Evolutionary conservation across 2,888 invertebrate species (phyloP), one percentile per base, ranked within the genome.

Genomic region (Rhagonycha lutea): DNA sequence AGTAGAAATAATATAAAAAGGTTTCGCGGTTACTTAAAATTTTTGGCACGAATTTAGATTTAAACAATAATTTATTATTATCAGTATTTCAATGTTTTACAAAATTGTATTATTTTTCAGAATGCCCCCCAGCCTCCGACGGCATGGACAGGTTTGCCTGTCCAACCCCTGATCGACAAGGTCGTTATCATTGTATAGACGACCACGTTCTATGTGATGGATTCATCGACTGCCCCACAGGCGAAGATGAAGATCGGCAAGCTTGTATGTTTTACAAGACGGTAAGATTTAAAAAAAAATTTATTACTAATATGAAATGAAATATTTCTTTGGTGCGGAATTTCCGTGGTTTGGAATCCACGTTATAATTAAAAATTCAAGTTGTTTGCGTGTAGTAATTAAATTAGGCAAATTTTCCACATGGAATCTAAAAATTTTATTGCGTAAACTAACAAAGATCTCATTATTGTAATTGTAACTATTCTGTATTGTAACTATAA

Each of bases 221-320:
- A 80, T 97, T 96, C 90, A 94, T 96, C 87, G 97, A 97, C 91
- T 97, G 97, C 89, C 97, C 97, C 78, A 93, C 93, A 83, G 96
- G 95, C 78, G 97, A 97, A 88, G 97, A 97, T 87, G 97, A 97
- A 87, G 96, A 97, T 86, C 91, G 96, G 85, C 95, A 95, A 88
- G 94, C 95, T 84, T 97, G 97, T 91, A 96, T 97, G 96, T 97
- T 97, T 90, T 97, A 96, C 88, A 97, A 97, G 92, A 97, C 97
- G 92, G 97, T 97, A 89, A 91, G 92, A 88, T 72, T 77, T n/a
- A n/a, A n/a, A n/a, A n/a, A n/a, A n/a, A n/a, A n/a, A n/a, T n/a
- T n/a, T n/a, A n/a, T n/a, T n/a, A n/a, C n/a, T n/a, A n/a, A n/a
- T n/a, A n/a, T n/a, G n/a, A n/a, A n/a, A n/a, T n/a, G n/a, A n/a